phyloP scores from a whole-genome alignment of 2,113 vertebrate genomes.

The Anguilla japonica region DNA sequence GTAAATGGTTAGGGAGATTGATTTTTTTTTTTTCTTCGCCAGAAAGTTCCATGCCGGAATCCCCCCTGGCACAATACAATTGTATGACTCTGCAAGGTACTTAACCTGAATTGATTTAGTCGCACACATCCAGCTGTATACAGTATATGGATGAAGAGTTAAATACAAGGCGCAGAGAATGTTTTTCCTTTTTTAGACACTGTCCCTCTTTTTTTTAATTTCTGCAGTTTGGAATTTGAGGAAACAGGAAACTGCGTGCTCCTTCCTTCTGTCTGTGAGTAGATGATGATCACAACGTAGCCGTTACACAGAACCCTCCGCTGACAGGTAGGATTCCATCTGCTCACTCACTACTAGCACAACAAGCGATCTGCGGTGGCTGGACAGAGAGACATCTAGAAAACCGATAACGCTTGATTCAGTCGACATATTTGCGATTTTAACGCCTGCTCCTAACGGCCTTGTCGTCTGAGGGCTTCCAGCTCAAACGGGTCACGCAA shows the following conservation, averaged over 20 bases:
- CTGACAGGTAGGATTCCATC: not conserved
- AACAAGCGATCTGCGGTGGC: not conserved
- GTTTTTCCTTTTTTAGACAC: not conserved
- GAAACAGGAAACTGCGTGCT: not conserved
- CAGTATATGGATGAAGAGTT: not conserved
- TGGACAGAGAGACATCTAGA: not conserved
- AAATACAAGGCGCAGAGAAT: not conserved
- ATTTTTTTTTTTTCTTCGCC: not conserved
- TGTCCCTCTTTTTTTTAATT: not conserved
- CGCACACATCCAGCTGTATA: not conserved
- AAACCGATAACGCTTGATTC: not conserved
- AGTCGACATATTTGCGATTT: not conserved
- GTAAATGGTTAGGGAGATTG: conserved; percentile 5
- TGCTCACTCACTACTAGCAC: not conserved
- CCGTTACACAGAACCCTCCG: not conserved
- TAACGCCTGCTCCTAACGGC: not conserved
- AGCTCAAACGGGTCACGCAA: not conserved
- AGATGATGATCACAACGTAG: not conserved
- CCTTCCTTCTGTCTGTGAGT: not conserved
- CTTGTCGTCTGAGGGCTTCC: not conserved
- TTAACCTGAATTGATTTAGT: not conserved
- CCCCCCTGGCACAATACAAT: not conserved
- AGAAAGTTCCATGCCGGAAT: not conserved
- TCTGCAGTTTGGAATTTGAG: not conserved
- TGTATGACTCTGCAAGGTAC: not conserved